Base-by-base conservation (phyloP, 2,797 vertebrate species). In the Enteromius radiatus region DNA sequence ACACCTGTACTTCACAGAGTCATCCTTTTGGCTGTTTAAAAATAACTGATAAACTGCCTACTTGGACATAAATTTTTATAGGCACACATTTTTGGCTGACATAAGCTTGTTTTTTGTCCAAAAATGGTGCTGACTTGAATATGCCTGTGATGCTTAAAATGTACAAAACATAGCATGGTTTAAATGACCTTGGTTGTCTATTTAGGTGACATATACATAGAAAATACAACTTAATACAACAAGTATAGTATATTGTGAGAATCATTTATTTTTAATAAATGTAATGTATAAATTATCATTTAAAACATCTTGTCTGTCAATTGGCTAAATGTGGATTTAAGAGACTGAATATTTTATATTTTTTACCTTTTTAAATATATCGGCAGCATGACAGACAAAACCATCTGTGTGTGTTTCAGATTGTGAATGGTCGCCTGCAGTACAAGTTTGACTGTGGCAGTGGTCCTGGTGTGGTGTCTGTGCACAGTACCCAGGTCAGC, bases 361-460 rank as follows among this genome's bases (percentile, higher is more conserved):
- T 43, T 12, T 43, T 43, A 0, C 1, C 19, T 11, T 76, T 47
- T 15, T n/a, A n/a, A n/a, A 21, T 21, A 14, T n/a, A 33, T 7
- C 3, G 15, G 31, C 43, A 33, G 26, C 28, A 36, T 49, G 19
- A 76, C 21, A 45, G 8, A 21, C n/a, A 7, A 61, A 26, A 12
- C 56, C 19, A 17, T 79, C 19, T 15, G n/a, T 36, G 26, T 67
- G 31, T 77, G 12, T 79, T 41, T 21, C 67, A 99, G 98, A 98
- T 99, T 15, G 95, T 98, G 75, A 96, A 97, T 1, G 98, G 98
- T 15, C 97, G 96, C 8, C 93, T 99, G 41, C 98, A 99, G 65
- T 99, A 98, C 91, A 98, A 97, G 88, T 99, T 99, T 47, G 98
- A 99, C 92, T 99, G 98, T 73, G 98, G 98, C 86, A 99, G 98